These are phyloP conservation scores for Acronicta alni DNA, from an alignment of 2,888 invertebrate species.

Conservation along the genomic window DNA sequence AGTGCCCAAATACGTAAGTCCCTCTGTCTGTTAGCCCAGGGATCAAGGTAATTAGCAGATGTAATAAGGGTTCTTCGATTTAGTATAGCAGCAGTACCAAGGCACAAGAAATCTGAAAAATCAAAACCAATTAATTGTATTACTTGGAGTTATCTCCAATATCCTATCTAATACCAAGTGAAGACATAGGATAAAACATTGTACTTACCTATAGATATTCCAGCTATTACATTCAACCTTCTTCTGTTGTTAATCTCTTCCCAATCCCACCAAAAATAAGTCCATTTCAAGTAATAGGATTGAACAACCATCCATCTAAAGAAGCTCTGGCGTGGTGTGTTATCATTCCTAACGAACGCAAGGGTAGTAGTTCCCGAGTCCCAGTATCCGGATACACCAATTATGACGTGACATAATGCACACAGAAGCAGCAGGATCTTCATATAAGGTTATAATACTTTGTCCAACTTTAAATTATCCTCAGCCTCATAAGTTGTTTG, in stretches of 20 bases:
- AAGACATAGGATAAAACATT: neutral
- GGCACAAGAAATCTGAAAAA: constrained; percentile 62
- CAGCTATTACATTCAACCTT: constrained; percentile 43
- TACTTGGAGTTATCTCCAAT: too few species aligned
- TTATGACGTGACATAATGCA: neutral
- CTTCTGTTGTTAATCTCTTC: constrained; percentile 24
- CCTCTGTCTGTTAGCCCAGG: constrained; percentile 56
- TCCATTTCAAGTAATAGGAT: neutral
- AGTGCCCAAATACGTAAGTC: constrained; percentile 72
- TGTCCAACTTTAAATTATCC: neutral
- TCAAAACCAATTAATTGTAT: too few species aligned
- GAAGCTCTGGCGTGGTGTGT: constrained; percentile 12
- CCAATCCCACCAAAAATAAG: constrained; percentile 45
- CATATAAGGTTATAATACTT: constrained; percentile 6
- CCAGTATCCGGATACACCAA: constrained; percentile 21
- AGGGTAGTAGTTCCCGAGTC: constrained; percentile 8
- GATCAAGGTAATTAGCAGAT: constrained; percentile 67
- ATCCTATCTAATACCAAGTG: too few species aligned
- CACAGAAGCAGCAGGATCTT: constrained; percentile 1
- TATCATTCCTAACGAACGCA: fast-evolving
- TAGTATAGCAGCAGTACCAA: constrained; percentile 64
- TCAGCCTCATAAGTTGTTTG: too few species aligned
- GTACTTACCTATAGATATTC: constrained; percentile 58
- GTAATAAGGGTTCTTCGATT: constrained; percentile 67
- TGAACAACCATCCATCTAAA: constrained; percentile 56